Percentiles rank a stretch among this genome's conserved stretches.
These are phyloP conservation scores for Pampusana beccarii DNA, from an alignment of 2,113 vertebrate species.

Conservation along the genomic window DNA sequence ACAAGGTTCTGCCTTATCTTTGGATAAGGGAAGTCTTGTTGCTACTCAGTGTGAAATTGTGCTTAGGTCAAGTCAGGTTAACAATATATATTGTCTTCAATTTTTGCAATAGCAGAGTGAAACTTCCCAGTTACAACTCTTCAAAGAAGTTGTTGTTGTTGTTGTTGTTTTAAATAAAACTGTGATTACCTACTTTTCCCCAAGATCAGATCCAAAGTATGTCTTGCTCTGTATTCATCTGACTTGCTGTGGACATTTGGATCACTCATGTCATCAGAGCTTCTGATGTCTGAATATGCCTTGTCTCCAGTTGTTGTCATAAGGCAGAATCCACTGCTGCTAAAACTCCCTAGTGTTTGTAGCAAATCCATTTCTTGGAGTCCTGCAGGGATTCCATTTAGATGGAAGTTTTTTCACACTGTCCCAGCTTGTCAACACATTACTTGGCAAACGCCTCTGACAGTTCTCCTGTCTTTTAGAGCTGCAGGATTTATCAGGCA, in stretches of 20 bases:
- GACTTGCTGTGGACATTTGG: background rate
- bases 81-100: background rate
- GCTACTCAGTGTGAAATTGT: rapidly evolving
- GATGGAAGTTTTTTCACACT: background rate
- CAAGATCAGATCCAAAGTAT: background rate
- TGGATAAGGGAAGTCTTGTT: background rate
- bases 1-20: background rate
- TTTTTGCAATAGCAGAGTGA: background rate
- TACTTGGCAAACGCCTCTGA: background rate
- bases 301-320: background rate
- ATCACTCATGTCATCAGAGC: background rate
- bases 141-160: background rate
- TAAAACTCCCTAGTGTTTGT: background rate
- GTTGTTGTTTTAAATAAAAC: too few relatives aligned
- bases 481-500: background rate
- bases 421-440: background rate
- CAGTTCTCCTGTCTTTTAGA: background rate
- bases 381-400: background rate
- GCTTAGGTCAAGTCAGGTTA: background rate
- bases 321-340: background rate
- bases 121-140: background rate
- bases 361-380: background rate
- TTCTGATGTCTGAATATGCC: background rate
- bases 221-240: background rate
- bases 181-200: background rate